These are phyloP conservation scores for Drosophila elegans DNA, from an alignment of 1,140 invertebrate species.

Conservation along the genomic window DNA sequence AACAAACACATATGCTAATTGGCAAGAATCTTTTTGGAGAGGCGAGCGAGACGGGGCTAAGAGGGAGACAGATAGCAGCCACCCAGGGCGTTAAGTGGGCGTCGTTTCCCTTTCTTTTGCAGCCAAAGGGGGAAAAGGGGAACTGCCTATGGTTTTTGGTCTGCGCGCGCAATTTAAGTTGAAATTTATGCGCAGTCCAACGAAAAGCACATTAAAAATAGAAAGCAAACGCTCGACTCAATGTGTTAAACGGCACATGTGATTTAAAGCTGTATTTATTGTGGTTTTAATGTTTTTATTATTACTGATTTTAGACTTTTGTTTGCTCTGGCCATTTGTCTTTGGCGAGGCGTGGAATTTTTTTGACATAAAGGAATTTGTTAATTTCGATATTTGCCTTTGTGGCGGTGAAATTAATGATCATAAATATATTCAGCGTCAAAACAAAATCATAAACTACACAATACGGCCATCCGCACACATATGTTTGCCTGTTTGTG, in stretches of 20 bases:
- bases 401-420: constrained; percentile 71
- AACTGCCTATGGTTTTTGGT: constrained; percentile 31
- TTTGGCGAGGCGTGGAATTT: constrained; percentile 76
- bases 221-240: constrained; percentile 53
- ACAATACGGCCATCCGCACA: constrained; percentile 27
- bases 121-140: constrained; percentile 9
- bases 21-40: constrained; percentile 50
- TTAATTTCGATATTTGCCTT: constrained; percentile 63
- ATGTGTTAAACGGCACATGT: constrained; percentile 83
- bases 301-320: constrained; percentile 27
- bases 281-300: constrained; percentile 62
- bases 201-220: constrained; percentile 58
- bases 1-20: constrained; percentile 62
- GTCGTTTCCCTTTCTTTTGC: constrained; percentile 40
- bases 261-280: constrained; percentile 70
- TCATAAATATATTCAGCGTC: constrained; percentile 44
- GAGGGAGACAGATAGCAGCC: constrained; percentile 32
- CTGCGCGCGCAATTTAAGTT: constrained; percentile 82
- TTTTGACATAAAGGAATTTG: constrained; percentile 76
- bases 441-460: constrained; percentile 75
- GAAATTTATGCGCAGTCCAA: constrained; percentile 71
- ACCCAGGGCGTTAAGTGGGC: constrained; percentile 76
- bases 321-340: constrained; percentile 71
- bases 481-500: constrained; percentile 27
- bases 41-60: constrained; percentile 5